Percentiles rank a stretch among this genome's conserved stretches.
phyloP scores from a whole-genome alignment of 2,113 vertebrate species.

The Neotragus pygmaeus region DNA sequence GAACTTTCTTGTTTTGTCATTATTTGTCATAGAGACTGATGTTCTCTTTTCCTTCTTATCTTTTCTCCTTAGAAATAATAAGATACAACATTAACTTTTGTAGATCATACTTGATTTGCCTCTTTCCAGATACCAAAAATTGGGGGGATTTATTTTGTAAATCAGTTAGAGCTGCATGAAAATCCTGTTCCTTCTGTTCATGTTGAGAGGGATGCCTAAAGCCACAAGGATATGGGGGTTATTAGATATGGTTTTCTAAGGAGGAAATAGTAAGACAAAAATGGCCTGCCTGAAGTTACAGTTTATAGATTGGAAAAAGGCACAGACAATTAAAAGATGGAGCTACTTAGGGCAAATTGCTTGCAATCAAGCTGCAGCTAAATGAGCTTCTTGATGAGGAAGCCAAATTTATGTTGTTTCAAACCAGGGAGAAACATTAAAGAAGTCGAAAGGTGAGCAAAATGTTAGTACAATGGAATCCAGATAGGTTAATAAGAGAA shows the following conservation, averaged over 20 bases:
- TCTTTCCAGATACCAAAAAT: conserved; percentile 61
- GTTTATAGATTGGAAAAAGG: conserved; percentile 83
- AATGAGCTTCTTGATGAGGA: conserved; percentile 84
- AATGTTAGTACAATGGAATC: conserved; percentile 69
- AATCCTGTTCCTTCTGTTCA: conserved; percentile 76
- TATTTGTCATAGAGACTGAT: not conserved
- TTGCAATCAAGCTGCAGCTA: conserved; percentile 84
- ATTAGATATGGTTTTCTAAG: conserved; percentile 79
- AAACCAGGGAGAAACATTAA: conserved; percentile 76
- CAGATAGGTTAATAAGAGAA: conserved; percentile 71
- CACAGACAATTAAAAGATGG: conserved; percentile 82
- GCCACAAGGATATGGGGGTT: conserved; percentile 73
- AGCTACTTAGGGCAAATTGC: conserved; percentile 85
- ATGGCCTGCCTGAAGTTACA: conserved; percentile 83
- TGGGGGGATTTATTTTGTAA: conserved; percentile 62
- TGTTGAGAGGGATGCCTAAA: conserved; percentile 70
- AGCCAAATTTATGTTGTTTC: conserved; percentile 83
- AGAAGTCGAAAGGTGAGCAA: conserved; percentile 80
- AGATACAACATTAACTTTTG: conserved; percentile 17
- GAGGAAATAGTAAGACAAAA: conserved; percentile 78
- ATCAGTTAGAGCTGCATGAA: conserved; percentile 67
- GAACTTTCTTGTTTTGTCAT: not conserved
- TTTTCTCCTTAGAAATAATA: not conserved
- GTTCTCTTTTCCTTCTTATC: conserved; percentile 23
- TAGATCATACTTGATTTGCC: conserved; percentile 64